These are phyloP conservation scores for Sepiola atlantica DNA, from an alignment of 2,888 invertebrate genomes.

Conservation along the genomic window DNA sequence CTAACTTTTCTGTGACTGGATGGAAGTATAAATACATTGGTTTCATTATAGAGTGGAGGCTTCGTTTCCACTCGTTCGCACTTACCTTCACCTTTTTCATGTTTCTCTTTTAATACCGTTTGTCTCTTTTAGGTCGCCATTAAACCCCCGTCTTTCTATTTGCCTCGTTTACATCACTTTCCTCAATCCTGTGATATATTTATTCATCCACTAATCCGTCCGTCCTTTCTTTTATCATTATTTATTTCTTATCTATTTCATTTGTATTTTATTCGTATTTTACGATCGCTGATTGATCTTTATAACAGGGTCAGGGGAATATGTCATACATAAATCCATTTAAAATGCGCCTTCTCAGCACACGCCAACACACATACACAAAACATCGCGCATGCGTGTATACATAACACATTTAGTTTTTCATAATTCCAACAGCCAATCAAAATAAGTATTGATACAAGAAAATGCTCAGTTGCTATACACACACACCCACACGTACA, in stretches of 20 bases:
- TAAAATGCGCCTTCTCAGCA: background rate
- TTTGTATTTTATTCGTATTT: background rate
- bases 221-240: background rate
- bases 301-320: conserved; percentile 19
- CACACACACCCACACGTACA: background rate
- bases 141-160: background rate
- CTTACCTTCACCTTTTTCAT: too few relatives aligned
- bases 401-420: background rate
- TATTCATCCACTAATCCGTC: background rate
- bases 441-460: background rate
- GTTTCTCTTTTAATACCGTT: too few relatives aligned
- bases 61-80: too few relatives aligned
- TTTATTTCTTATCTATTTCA: background rate
- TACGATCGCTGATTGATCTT: background rate
- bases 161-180: background rate
- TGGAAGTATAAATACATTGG: too few relatives aligned
- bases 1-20: too few relatives aligned
- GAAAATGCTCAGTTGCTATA: background rate
- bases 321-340: conserved; percentile 11
- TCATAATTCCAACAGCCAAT: background rate
- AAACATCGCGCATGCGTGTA: background rate
- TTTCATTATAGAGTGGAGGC: too few relatives aligned
- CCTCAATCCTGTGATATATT: background rate
- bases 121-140: background rate
- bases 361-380: background rate